These are phyloP conservation scores for Brachionus manjavacas DNA, from an alignment of 1,140 invertebrate species.

Conservation along the genomic window DNA sequence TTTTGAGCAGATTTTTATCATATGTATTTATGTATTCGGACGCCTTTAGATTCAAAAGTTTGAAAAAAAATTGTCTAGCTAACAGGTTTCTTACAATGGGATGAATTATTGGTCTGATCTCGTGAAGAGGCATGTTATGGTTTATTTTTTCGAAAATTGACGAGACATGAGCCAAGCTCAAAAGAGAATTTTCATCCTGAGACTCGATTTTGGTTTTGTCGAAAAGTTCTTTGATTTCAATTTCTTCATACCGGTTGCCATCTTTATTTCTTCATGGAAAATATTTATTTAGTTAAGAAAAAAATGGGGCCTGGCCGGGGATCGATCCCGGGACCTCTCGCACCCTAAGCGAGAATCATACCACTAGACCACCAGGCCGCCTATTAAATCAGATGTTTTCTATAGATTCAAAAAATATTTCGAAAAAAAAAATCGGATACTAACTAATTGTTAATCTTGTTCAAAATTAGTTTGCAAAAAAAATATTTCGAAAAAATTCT, in stretches of 20 bases:
- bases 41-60: neutral
- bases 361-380: neutral
- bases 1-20: constrained; percentile 90
- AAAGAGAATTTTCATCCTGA: neutral
- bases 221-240: neutral
- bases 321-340: neutral
- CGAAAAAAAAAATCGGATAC: too few relatives aligned
- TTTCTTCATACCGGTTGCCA: neutral
- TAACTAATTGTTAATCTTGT: too few relatives aligned
- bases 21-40: constrained; percentile 59
- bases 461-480: too few relatives aligned
- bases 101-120: constrained; percentile 14
- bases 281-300: neutral
- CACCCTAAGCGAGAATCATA: neutral
- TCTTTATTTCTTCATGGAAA: neutral
- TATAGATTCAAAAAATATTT: neutral
- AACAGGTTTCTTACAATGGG: neutral
- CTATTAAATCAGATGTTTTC: neutral
- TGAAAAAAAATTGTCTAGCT: neutral
- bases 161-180: neutral
- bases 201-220: neutral
- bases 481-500: too few relatives aligned
- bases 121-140: neutral
- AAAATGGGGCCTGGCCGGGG: neutral
- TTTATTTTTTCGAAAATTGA: neutral